These are phyloP conservation scores for Cyrtorhinus lividipennis DNA, from an alignment of 1,140 invertebrate genomes.

Conservation along the genomic window DNA sequence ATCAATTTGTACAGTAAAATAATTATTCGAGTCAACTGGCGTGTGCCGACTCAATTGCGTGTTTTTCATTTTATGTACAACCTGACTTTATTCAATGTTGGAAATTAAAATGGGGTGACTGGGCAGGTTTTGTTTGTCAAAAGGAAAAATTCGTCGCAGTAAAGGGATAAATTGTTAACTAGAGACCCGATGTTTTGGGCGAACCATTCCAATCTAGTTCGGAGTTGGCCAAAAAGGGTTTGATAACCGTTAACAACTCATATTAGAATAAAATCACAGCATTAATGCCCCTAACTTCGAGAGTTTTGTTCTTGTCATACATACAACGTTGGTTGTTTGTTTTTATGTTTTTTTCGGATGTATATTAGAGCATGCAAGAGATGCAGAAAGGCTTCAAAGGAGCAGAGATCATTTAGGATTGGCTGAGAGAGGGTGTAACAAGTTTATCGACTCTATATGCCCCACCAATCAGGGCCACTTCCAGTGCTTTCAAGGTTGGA, in stretches of 20 bases:
- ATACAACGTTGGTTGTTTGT: too few species aligned
- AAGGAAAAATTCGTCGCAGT: not conserved
- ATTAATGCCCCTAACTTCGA: slow-evolving; percentile 21
- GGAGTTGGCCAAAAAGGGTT: too few species aligned
- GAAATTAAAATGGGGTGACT: slow-evolving; percentile 1
- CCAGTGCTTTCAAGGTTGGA: slow-evolving; percentile 10
- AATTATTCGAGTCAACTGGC: slow-evolving; percentile 17
- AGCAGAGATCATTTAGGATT: slow-evolving; percentile 18
- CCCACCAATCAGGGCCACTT: slow-evolving; percentile 17
- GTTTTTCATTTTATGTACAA: slow-evolving; percentile 11
- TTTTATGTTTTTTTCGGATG: too few species aligned
- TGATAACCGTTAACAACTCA: slow-evolving; percentile 15
- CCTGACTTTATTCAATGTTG: not conserved
- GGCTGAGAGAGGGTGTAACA: slow-evolving; percentile 17
- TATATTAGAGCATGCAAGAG: slow-evolving; percentile 11
- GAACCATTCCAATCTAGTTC: too few species aligned
- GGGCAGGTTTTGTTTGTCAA: too few species aligned
- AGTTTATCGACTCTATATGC: slow-evolving; percentile 2
- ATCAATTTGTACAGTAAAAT: slow-evolving; percentile 13
- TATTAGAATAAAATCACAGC: slow-evolving; percentile 21
- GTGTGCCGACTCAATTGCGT: slow-evolving; percentile 15
- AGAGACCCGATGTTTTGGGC: not conserved
- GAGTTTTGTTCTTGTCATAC: slow-evolving; percentile 11
- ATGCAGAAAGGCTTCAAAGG: slow-evolving; percentile 18
- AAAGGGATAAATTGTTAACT: slow-evolving; percentile 1